Evolutionary conservation across 2,888 invertebrate species (phyloP).

Genomic region (Orgyia antiqua): DNA sequence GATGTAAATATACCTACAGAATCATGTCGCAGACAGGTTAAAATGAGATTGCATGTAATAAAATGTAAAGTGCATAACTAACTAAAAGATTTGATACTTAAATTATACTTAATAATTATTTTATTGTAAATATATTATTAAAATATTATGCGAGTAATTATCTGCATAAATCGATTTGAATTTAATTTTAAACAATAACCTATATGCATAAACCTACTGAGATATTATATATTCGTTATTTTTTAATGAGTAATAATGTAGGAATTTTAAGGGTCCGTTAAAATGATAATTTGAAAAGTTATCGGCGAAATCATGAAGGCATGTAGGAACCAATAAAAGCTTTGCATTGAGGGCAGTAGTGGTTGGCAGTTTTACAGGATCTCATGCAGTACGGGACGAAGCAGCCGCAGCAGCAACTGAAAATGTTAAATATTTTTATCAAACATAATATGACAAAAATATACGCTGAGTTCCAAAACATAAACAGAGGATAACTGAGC

Average conservation of each 20-base stretch:
- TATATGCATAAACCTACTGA: background rate
- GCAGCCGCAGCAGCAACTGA: constrained; percentile 69
- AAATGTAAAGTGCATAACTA: no score
- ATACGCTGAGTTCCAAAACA: no score
- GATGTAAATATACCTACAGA: no score
- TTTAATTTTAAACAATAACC: background rate
- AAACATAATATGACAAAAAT: no score
- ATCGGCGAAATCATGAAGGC: constrained; percentile 46
- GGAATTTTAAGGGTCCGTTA: background rate
- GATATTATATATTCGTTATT: background rate
- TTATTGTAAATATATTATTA: no score
- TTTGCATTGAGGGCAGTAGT: constrained; percentile 70
- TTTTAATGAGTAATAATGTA: background rate
- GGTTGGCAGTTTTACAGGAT: constrained; percentile 75
- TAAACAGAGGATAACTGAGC: no score
- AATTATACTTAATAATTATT: no score
- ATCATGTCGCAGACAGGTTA: no score
- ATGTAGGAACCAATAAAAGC: constrained; percentile 61
- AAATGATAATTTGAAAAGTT: no score
- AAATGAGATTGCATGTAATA: no score
- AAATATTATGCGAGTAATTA: no score
- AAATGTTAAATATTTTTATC: constrained; percentile 25
- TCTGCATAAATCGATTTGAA: background rate
- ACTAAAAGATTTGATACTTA: no score
- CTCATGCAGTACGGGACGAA: constrained; percentile 70